Percentiles rank a stretch among this genome's conserved stretches.
Evolutionary conservation across 2,888 invertebrate species (phyloP).

Genomic region (Andrena camellia): DNA sequence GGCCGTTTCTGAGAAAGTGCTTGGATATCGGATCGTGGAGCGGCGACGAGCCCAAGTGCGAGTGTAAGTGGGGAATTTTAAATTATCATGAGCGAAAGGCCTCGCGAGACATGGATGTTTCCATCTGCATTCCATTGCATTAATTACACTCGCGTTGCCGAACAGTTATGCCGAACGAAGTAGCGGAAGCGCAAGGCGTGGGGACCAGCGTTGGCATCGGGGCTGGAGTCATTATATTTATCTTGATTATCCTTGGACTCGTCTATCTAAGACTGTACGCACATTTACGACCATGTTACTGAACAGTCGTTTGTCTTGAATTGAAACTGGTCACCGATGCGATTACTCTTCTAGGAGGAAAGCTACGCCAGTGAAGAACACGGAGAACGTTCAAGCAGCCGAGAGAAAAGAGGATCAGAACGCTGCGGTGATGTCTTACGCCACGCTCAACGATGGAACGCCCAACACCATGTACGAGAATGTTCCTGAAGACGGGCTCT

Average conservation of each 20-base stretch:
- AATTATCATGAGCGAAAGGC: not conserved
- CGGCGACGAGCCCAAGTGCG: constrained; percentile 94
- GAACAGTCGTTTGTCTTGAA: not conserved
- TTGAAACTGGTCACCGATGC: not conserved
- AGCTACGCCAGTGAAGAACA: constrained; percentile 94
- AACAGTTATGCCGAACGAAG: constrained; percentile 80
- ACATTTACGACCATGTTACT: not conserved
- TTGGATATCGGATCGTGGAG: constrained; percentile 94
- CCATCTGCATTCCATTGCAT: not conserved
- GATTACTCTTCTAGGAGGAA: constrained; percentile 88
- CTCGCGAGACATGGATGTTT: not conserved
- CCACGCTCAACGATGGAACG: constrained; percentile 91
- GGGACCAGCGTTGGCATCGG: constrained; percentile 94
- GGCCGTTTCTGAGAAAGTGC: constrained; percentile 93
- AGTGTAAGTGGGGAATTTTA: constrained; percentile 85
- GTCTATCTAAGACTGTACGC: constrained; percentile 94
- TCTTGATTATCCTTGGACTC: constrained; percentile 92
- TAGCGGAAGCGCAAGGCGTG: constrained; percentile 90
- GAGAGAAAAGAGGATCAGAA: constrained; percentile 94
- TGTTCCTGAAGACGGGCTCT: constrained; percentile 85
- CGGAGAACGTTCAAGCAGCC: constrained; percentile 94
- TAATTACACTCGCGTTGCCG: not conserved
- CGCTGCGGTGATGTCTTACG: constrained; percentile 95
- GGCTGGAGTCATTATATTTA: constrained; percentile 92
- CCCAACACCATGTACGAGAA: constrained; percentile 86